phyloP scores from a whole-genome alignment of 1,140 invertebrate species.

The Drosophila athabasca region DNA sequence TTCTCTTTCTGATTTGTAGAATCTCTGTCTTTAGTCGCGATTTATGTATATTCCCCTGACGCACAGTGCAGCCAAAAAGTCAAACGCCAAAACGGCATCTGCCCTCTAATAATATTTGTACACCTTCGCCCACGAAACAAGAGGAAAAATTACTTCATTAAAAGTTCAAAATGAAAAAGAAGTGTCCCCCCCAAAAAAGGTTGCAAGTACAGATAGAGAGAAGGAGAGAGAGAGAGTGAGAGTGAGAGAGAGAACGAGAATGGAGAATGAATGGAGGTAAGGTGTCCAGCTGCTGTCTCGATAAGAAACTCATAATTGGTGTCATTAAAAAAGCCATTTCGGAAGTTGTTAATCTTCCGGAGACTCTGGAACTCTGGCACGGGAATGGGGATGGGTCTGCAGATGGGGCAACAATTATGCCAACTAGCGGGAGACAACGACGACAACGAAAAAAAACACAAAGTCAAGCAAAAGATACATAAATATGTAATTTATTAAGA shows the following conservation, averaged over 20 bases:
- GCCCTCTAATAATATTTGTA: constrained; percentile 52
- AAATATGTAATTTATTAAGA: constrained; percentile 80
- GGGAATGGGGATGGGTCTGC: too few species aligned
- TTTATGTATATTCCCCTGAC: constrained; percentile 24
- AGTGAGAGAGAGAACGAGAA: neutral
- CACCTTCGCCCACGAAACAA: constrained; percentile 19
- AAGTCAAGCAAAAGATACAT: constrained; percentile 56
- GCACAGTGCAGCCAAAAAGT: constrained; percentile 67
- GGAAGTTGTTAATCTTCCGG: constrained; percentile 76
- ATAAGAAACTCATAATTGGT: constrained; percentile 82
- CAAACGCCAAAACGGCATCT: constrained; percentile 41
- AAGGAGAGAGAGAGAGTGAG: neutral
- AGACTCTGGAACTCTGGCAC: neutral
- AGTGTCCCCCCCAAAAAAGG: constrained; percentile 33
- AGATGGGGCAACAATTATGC: constrained; percentile 60
- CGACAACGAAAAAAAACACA: neutral
- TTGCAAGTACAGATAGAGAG: neutral
- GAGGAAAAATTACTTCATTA: constrained; percentile 75
- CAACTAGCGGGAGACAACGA: constrained; percentile 46
- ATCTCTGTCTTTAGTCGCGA: too few species aligned
- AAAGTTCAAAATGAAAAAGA: constrained; percentile 65
- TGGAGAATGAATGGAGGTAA: neutral
- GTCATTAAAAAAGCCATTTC: constrained; percentile 81
- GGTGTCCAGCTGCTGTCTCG: constrained; percentile 59
- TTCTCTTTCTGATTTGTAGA: too few species aligned